phyloP scores from a whole-genome alignment of 2,113 vertebrate genomes.

The Trematomus loennbergii region DNA sequence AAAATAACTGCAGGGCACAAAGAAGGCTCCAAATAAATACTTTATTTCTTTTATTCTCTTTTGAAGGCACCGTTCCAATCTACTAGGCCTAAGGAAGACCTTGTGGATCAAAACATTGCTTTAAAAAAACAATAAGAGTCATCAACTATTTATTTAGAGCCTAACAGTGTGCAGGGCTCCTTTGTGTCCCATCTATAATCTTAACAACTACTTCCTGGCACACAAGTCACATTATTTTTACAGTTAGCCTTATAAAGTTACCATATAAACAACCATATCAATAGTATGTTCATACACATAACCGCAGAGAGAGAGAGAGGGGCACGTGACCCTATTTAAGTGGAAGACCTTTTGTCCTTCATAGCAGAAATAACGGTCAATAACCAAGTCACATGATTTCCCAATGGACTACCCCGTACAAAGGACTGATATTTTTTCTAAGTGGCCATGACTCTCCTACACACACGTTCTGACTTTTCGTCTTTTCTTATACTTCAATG shows the following conservation, averaged over 20 bases:
- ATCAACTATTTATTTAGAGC: no score
- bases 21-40: no score
- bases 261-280: neutral
- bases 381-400: constrained; percentile 54
- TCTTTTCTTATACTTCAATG: neutral
- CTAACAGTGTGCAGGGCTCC: no score
- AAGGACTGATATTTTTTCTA: constrained; percentile 48
- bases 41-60: no score
- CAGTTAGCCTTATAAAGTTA: neutral
- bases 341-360: constrained; percentile 51
- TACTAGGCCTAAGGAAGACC: no score
- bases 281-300: constrained; percentile 1
- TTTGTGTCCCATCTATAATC: no score
- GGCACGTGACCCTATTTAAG: constrained; percentile 20
- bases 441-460: constrained; percentile 26
- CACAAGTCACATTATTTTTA: neutral
- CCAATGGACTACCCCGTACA: constrained; percentile 39
- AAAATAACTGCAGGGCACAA: no score
- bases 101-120: no score
- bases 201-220: neutral
- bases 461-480: constrained; percentile 14
- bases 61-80: no score
- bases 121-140: no score
- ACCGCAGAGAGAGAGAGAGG: constrained; percentile 8
- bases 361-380: constrained; percentile 43